These are phyloP conservation scores for Pristis pectinata DNA, from an alignment of 2,797 vertebrate species.

Conservation along the genomic window DNA sequence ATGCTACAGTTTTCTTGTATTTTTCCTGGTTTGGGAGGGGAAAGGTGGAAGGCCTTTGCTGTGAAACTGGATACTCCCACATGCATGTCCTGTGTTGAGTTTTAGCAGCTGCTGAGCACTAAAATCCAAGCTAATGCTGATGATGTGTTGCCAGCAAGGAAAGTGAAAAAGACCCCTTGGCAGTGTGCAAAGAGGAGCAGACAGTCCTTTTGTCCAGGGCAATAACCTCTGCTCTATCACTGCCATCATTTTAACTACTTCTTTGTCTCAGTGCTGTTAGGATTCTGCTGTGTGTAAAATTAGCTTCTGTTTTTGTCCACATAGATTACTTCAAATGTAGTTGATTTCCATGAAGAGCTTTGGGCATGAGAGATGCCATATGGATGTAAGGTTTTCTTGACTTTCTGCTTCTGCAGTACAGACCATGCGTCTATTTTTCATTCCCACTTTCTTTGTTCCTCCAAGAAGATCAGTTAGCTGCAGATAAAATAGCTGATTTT, in stretches of 20 bases:
- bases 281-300: background rate
- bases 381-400: background rate
- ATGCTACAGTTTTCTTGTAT: background rate
- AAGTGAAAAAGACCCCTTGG: background rate
- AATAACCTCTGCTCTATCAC: background rate
- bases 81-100: background rate
- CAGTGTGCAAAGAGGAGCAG: no score
- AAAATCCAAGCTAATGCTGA: background rate
- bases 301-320: background rate
- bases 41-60: background rate
- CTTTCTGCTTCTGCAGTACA: background rate
- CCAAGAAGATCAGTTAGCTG: background rate
- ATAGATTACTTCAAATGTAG: background rate
- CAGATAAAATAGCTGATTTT: background rate
- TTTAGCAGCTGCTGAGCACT: background rate
- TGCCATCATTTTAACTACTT: background rate
- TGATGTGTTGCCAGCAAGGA: background rate
- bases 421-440: background rate
- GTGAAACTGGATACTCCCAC: constrained; percentile 11
- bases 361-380: background rate
- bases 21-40: background rate
- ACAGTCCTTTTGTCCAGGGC: background rate
- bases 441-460: no score
- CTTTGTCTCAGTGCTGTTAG: background rate
- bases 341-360: background rate